Evolutionary conservation across 2,113 vertebrate genomes (phyloP).

Genomic region (Danio rerio): GRCz12tu NC_133180.1:69351501-69352000

Average conservation of each 20-base stretch:
- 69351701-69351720: constrained; percentile 66
- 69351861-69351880: too few relatives aligned
- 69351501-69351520: background rate
- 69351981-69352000: too few relatives aligned
- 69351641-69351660: constrained; percentile 72
- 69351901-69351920: too few relatives aligned
- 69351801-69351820: background rate
- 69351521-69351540: background rate
- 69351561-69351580: too few relatives aligned
- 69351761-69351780: background rate
- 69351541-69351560: background rate
- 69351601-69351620: too few relatives aligned
- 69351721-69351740: constrained; percentile 78
- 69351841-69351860: too few relatives aligned
- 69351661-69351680: constrained; percentile 77
- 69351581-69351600: too few relatives aligned
- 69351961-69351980: too few relatives aligned
- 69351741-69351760: constrained; percentile 69
- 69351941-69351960: too few relatives aligned
- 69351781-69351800: background rate
- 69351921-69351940: too few relatives aligned
- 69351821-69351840: too few relatives aligned
- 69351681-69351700: constrained; percentile 73
- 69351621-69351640: constrained; percentile 74
- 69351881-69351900: too few relatives aligned